These are phyloP conservation scores for Albula goreensis DNA, from an alignment of 2,113 vertebrate genomes.

Conservation along the genomic window DNA sequence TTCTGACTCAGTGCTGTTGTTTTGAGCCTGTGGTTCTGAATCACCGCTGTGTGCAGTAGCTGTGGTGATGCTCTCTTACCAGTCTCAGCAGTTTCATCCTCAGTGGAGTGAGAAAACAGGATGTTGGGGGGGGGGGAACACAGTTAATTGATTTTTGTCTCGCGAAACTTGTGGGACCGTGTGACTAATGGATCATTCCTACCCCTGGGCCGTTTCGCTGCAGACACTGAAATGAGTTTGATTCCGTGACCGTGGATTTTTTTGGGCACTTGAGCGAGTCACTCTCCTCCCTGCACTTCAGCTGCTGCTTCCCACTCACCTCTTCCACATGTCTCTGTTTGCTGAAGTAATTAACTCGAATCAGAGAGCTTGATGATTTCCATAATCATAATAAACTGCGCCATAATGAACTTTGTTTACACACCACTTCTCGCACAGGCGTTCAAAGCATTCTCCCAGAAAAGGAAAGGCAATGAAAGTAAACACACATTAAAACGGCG, in stretches of 20 bases:
- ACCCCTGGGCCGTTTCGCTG: neutral
- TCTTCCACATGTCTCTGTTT: neutral
- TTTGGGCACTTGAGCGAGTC: neutral
- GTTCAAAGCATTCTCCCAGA: too few species aligned
- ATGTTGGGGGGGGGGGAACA: neutral
- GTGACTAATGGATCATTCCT: neutral
- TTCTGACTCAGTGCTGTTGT: too few species aligned
- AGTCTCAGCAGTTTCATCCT: neutral
- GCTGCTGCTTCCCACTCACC: neutral
- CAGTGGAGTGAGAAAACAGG: neutral
- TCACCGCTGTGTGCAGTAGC: neutral
- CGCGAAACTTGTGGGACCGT: neutral
- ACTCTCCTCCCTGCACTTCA: neutral
- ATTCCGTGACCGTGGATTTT: neutral
- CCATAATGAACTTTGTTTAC: too few species aligned
- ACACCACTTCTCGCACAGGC: too few species aligned
- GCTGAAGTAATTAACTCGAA: neutral
- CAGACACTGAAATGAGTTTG: neutral
- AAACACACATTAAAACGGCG: too few species aligned
- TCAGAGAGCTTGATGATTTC: neutral
- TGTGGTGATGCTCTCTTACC: neutral
- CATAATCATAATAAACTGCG: neutral
- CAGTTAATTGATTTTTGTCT: conserved; percentile 5
- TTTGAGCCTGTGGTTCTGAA: neutral
- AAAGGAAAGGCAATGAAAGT: too few species aligned